Base-by-base conservation (phyloP, 2,888 invertebrate species). In the Drosophila pseudotakahashii region DNA sequence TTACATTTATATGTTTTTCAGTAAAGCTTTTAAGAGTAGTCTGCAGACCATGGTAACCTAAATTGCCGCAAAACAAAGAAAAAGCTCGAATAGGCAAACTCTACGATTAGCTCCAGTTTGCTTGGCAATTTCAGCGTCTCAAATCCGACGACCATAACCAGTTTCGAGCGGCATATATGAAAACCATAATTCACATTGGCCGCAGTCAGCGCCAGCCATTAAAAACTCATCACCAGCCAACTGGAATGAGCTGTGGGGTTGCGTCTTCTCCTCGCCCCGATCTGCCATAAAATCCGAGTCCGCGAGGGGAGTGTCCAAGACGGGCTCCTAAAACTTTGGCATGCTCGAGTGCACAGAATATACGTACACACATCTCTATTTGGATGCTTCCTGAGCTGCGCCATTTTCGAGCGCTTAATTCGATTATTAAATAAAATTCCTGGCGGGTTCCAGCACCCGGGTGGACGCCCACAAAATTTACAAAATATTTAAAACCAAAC, bases 401-500 rank as follows among this genome's bases (percentile, higher is more conserved):
- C 87, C 84, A 83, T 86, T 81, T 86, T 81, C 13, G 10, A 16
- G 32, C 30, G 51, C 19, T 41, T 77, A 73, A 85, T 77, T 81
- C 68, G 50, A 69, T 78, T 78, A 77, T 66, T 42, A 62, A 52
- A 70, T 63, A 50, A 71, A 71, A 23, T 32, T 44, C 63, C 58
- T 58, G 55, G 13, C 39, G 2, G 23, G 34, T 10, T 19, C 19
- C 59, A 39, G 64, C 55, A 41, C 39, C 32, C 50, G 39, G 52
- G 75, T 60, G 55, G 72, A 88, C 84, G 89, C 84, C 84, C 84
- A 88, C 84, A 87, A 84, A 83, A 84, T 84, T 80, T 84, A 80
- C 89, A 83, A 88, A 84, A 84, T 88, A 84, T 84, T 87, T 87
- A 78, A 88, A 86, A 83, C 87, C 84, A 54, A 88, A 75, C 81